phyloP scores from a whole-genome alignment of 2,113 vertebrate species.

The Catharus bicknelli region DNA sequence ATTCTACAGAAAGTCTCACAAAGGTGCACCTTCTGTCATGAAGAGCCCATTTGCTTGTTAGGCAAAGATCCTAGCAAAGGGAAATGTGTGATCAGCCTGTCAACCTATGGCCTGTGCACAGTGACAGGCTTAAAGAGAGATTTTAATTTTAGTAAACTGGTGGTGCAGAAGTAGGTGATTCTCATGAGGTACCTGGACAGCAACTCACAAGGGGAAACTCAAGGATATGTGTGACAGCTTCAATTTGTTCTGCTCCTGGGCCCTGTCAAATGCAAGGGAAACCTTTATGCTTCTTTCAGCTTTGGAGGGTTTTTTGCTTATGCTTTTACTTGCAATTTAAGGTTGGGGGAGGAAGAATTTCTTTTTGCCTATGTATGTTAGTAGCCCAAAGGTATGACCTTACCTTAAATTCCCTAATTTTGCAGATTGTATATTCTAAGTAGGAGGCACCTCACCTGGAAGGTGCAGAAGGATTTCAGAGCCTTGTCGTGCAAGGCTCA shows the following conservation, averaged over 20 bases:
- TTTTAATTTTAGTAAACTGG: background rate
- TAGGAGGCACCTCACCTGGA: background rate
- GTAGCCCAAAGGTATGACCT: background rate
- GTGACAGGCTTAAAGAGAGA: background rate
- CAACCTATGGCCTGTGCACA: background rate
- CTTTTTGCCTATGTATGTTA: background rate
- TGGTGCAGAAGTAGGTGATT: background rate
- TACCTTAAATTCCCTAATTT: background rate
- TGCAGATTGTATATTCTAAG: background rate
- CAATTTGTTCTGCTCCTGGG: background rate
- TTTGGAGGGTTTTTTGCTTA: background rate
- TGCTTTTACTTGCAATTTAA: background rate
- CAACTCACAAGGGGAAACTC: background rate
- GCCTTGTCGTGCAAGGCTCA: background rate
- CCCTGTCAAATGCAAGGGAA: background rate
- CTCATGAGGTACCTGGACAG: background rate
- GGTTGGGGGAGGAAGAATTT: background rate
- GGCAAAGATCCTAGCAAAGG: background rate
- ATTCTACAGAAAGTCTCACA: background rate
- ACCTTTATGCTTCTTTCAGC: background rate
- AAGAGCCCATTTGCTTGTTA: background rate
- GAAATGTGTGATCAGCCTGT: background rate
- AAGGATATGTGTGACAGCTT: background rate
- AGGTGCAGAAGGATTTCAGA: background rate
- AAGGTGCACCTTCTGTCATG: background rate